Base-by-base conservation (phyloP, 2,113 vertebrate species). In the Austrofundulus limnaeus region DNA sequence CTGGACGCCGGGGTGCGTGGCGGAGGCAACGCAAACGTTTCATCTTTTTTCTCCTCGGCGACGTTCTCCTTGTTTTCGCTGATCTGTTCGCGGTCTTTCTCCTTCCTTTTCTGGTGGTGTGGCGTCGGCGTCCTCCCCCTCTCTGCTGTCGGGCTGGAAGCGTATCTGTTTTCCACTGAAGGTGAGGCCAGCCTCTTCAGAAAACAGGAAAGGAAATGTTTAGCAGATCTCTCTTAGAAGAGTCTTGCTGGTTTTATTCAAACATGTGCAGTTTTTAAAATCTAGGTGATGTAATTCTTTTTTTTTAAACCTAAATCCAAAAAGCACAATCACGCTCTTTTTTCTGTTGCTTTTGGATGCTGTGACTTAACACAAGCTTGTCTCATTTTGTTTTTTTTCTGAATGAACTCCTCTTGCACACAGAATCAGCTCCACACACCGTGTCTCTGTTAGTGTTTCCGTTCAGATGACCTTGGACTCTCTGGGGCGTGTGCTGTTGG, bases 11-110 rank as follows among this genome's bases (percentile, higher is more conserved):
- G 91, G 20, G 90, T 95, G 67, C 87, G 90, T 12, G 93, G 92
- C 59, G 90, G 82, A 58, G 94, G 93, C 79, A 94, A 72, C 0
- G 55, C 81, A 82, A 96, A 94, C 2, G 80, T 49, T 0, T 90
- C 83, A 14, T 88, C 82, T 11, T 85, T 88, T 70, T 85, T 90
- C 28, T 65, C 66, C 2, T 58, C 80, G 6, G 78, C 50, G 3
- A 88, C 24, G 62, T 97, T 95, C 69, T 96, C 95, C 89, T 96
- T 95, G 89, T 95, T 92, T 82, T 93, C 87, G 31, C 20, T 65
- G 60, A 84, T 83, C 68, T 83, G 57, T 12, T 80, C 71, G 2
- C 31, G 69, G 28, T 62, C 61, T 38, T 67, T 85, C 49, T 88
- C 80, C 66, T 78, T 66, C 69, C 80, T 81, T 75, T 87, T 88